Percentiles rank a stretch among this genome's conserved stretches.
Evolutionary conservation across 30 jellyfish, hydroid and myxozoan genomes (phyloP).

Genomic region (Phacellophora camtschatica): DNA sequence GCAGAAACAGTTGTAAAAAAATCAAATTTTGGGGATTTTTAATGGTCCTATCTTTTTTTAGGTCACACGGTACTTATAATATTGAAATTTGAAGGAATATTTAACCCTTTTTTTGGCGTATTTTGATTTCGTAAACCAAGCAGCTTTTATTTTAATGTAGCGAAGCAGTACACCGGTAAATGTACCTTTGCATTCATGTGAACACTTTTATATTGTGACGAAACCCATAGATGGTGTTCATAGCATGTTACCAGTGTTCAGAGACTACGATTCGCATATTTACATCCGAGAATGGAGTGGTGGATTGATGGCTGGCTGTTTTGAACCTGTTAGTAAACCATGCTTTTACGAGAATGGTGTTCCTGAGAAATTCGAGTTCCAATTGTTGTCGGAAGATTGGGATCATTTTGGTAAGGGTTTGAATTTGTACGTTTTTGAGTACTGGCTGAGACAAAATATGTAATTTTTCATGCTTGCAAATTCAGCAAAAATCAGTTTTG

Average conservation of each 20-base stretch:
- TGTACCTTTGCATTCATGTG: constrained; percentile 91
- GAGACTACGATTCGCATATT: constrained; percentile 81
- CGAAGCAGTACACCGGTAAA: constrained; percentile 61
- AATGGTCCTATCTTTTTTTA: too few relatives aligned
- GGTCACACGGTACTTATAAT: too few relatives aligned
- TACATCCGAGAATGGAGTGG: constrained; percentile 98
- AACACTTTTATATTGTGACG: constrained; percentile 94
- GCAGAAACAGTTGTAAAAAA: too few relatives aligned
- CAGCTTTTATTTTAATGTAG: constrained; percentile 17
- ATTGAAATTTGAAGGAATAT: too few relatives aligned
- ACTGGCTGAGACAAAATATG: too few relatives aligned
- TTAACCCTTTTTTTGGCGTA: too few relatives aligned
- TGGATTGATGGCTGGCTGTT: constrained; percentile 92
- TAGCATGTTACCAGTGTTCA: constrained; percentile 85
- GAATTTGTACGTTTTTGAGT: too few relatives aligned
- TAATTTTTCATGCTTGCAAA: too few relatives aligned
- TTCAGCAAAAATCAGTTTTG: too few relatives aligned
- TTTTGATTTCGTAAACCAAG: neutral
- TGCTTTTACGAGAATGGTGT: constrained; percentile 81
- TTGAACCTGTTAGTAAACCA: constrained; percentile 80
- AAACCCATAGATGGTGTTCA: constrained; percentile 87
- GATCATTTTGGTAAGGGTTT: constrained; percentile 77
- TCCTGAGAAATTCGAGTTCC: constrained; percentile 87
- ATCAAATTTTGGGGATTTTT: too few relatives aligned
- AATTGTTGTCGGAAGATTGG: constrained; percentile 90